Evolutionary conservation across 2,888 invertebrate species (phyloP).

Genomic region (Epistrophella euchroma): DNA sequence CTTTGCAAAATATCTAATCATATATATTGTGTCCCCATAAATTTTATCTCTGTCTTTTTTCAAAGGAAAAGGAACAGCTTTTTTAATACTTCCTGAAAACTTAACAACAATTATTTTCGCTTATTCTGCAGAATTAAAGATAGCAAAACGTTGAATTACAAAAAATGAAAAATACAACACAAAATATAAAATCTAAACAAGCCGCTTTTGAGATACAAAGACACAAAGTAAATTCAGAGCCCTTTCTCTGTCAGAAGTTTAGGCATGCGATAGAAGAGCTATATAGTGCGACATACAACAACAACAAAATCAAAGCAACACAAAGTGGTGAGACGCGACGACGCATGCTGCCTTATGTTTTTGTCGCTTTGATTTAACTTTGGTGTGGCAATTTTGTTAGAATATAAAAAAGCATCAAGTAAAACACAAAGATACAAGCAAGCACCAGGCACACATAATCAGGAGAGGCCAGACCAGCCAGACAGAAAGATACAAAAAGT

Average conservation of each 20-base stretch:
- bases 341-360: conserved; percentile 42
- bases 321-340: conserved; percentile 6
- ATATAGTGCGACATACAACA: neutral
- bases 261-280: conserved; percentile 31
- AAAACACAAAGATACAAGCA: conserved; percentile 11
- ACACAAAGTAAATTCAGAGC: conserved; percentile 43
- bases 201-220: conserved; percentile 43
- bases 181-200: conserved; percentile 33
- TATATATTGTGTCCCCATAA: conserved; percentile 44
- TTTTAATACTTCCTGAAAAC: conserved; percentile 35
- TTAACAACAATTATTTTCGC: conserved; percentile 35
- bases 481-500: conserved; percentile 30
- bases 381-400: conserved; percentile 29
- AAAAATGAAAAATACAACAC: neutral
- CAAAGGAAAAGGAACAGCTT: conserved; percentile 12
- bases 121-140: conserved; percentile 60
- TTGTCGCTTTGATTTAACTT: conserved; percentile 53
- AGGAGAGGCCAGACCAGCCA: neutral
- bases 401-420: conserved; percentile 54
- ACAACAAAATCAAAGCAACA: neutral
- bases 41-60: conserved; percentile 10
- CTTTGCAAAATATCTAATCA: conserved; percentile 56
- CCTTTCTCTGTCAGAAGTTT: conserved; percentile 15
- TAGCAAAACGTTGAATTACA: conserved; percentile 44
- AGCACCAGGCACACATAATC: neutral